Evolutionary conservation across 2,888 invertebrate genomes (phyloP), one percentile per base, ranked within the genome.

Genomic region (Xanthia icteritia): DNA sequence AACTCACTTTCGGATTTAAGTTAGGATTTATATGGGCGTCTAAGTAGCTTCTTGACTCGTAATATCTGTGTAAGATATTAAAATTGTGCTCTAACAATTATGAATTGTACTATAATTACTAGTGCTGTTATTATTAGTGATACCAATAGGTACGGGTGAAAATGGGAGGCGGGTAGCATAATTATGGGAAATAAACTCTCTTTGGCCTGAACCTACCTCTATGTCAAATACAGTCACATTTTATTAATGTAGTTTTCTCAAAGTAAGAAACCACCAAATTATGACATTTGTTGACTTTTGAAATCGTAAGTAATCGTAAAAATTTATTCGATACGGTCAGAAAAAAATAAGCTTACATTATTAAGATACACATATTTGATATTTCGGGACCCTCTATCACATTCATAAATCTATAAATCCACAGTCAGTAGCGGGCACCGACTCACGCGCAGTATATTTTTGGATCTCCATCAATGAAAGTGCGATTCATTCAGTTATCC

Each of bases 401-500:
- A 48, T 88, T 87, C 17, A 9, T 85, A 88, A 64, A 77, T 90
- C 90, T 93, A 9, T 85, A 88, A 64, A 77, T 90, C 90, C 92
- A 75, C 83, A 83, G 80, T 74, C 87, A 89, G 84, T 89, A 90
- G 89, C 90, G 88, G 89, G 89, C 89, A 89, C 90, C 89, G 88
- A 92, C 92, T 92, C 92, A 87, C 87, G 89, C 89, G 89, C 85
- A 42, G 90, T 85, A 90, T 95, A 95, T 95, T 95, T 95, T 93
- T 94, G 95, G 93, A 91, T 84, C 90, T 87, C 89, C 92, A 93
- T 95, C 94, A 95, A 95, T 95, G 95, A 94, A 92, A 94, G 93
- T 92, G 90, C 92, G 90, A 90, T 93, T 93, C 95, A 95, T 94
- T 94, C 94, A 95, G 90, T 88, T 92, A 92, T 80, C 56, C 90